phyloP scores from a whole-genome alignment of 2,888 invertebrate species.

The Mesochorus sp. region DNA sequence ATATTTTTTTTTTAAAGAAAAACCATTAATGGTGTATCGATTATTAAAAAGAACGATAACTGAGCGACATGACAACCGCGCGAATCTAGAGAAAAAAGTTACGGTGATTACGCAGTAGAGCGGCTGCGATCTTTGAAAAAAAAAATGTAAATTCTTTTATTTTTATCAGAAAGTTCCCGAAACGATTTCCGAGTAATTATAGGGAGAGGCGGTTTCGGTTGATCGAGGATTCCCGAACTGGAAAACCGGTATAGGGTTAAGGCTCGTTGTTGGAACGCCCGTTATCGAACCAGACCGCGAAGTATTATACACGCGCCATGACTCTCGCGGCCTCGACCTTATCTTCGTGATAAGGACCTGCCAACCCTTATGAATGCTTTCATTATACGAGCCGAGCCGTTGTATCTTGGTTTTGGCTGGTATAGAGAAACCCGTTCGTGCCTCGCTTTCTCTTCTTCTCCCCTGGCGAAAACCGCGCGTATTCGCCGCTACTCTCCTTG shows the following conservation, averaged over 20 bases:
- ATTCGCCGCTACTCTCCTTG: background rate
- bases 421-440: conserved; percentile 19
- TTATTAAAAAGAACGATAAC: too few species aligned
- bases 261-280: conserved; percentile 67
- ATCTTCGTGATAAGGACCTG: conserved; percentile 76
- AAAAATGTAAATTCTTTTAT: too few species aligned
- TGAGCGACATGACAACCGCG: too few species aligned
- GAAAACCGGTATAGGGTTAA: conserved; percentile 72
- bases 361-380: conserved; percentile 78
- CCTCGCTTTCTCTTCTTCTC: conserved; percentile 46
- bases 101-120: too few species aligned
- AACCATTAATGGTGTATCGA: too few species aligned
- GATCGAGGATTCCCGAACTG: conserved; percentile 33
- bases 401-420: conserved; percentile 62
- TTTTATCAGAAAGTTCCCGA: too few species aligned
- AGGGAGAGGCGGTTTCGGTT: background rate
- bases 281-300: conserved; percentile 71
- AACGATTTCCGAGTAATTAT: conserved; percentile 60
- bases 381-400: conserved; percentile 69
- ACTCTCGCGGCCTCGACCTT: conserved; percentile 71
- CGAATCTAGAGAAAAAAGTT: too few species aligned
- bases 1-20: too few species aligned
- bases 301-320: conserved; percentile 63
- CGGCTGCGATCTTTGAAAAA: too few species aligned
- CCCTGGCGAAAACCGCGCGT: conserved; percentile 15